Conservation (phyloP, 2,113 vertebrate genomes). For the Syrrhaptes paradoxus region DNA sequence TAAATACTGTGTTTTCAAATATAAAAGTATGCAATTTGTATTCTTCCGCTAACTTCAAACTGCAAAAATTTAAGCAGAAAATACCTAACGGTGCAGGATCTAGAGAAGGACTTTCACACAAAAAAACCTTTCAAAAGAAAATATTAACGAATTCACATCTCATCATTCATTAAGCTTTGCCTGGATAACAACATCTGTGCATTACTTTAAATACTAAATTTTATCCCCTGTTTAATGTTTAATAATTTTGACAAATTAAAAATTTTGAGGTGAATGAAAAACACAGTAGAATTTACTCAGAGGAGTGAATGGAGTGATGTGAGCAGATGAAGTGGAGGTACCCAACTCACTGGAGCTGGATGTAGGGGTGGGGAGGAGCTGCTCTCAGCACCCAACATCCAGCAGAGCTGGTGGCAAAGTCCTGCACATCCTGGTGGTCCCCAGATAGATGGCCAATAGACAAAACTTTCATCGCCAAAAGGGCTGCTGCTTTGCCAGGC, state of each 20-base stretch:
- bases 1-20: background rate
- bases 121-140: background rate
- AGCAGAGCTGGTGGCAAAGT: background rate
- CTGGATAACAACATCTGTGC: background rate
- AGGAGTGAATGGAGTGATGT: background rate
- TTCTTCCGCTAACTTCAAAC: background rate
- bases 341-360: background rate
- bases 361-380: background rate
- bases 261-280: background rate
- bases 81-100: background rate
- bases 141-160: background rate
- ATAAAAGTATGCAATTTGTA: background rate
- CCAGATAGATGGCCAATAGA: fast-evolving
- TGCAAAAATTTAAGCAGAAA: background rate
- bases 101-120: background rate
- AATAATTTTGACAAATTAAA: background rate
- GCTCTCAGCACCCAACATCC: background rate
- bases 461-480: background rate
- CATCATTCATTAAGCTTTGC: background rate
- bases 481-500: background rate
- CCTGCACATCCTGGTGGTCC: fast-evolving
- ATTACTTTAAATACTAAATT: background rate
- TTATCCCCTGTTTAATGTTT: background rate
- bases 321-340: background rate
- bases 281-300: background rate